A percentile compares a stretch with the other conserved stretches of the same genome.
phyloP scores from a whole-genome alignment of 1,140 invertebrate species.

The Musca vetustissima region DNA sequence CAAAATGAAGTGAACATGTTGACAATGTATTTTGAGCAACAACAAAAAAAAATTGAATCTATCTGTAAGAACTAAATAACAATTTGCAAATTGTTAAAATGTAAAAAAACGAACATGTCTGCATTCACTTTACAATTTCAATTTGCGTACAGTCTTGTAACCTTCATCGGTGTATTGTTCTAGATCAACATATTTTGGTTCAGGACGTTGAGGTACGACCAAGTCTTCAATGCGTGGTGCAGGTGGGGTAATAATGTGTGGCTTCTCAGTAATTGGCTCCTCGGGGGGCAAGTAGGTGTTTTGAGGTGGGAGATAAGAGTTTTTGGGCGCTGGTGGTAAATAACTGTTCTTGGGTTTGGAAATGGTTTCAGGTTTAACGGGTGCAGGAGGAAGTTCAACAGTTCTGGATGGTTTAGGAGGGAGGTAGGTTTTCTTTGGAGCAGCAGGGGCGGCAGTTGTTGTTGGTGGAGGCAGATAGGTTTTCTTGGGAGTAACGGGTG shows the following conservation, averaged over 20 bases:
- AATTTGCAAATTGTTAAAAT: background rate
- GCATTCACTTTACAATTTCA: background rate
- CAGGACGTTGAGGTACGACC: background rate
- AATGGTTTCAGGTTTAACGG: background rate
- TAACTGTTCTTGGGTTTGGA: background rate
- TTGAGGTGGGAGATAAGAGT: background rate
- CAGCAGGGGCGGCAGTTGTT: background rate
- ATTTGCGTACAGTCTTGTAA: slow-evolving; percentile 25
- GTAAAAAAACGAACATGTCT: no score
- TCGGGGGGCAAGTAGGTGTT: slow-evolving; percentile 15
- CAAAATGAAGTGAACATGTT: no score
- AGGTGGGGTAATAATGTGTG: slow-evolving; percentile 1
- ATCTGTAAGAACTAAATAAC: slow-evolving; percentile 2
- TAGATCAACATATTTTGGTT: slow-evolving; percentile 8
- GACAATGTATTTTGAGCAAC: no score
- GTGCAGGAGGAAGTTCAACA: background rate
- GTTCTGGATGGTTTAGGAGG: slow-evolving; percentile 2
- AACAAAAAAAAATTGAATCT: background rate
- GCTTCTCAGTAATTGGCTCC: background rate
- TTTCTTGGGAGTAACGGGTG: background rate
- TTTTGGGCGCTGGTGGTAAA: slow-evolving; percentile 3
- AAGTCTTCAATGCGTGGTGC: background rate
- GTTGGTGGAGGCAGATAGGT: slow-evolving; percentile 9
- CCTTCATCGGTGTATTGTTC: slow-evolving; percentile 18
- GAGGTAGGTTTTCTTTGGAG: background rate